phyloP scores from a whole-genome alignment of 2,113 vertebrate species.

The Paradoxurus hermaphroditus region DNA sequence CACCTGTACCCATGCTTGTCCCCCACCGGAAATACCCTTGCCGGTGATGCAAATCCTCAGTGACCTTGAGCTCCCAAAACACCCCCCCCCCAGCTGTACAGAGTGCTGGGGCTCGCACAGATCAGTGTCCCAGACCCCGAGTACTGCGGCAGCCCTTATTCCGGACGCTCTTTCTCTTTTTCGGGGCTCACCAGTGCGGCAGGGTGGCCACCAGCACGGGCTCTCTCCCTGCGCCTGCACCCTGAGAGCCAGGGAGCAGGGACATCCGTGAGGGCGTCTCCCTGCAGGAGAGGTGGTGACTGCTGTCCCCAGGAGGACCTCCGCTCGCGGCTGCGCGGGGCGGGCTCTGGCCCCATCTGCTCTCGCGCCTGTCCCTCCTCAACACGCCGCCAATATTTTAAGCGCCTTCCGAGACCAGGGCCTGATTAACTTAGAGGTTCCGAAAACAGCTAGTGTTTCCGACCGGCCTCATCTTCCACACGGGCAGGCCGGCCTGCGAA shows the following conservation, averaged over 20 bases:
- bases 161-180: no score
- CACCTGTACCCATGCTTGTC: no score
- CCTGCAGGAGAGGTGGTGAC: not conserved
- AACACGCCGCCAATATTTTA: constrained; percentile 59
- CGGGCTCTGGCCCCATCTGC: not conserved
- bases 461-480: constrained; percentile 51
- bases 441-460: constrained; percentile 70
- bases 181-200: not conserved
- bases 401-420: constrained; percentile 56
- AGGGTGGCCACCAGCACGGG: rapidly evolving
- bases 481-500: constrained; percentile 2
- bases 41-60: not conserved
- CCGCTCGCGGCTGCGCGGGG: not conserved
- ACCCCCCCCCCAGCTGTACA: not conserved
- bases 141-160: no score
- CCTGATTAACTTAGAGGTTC: constrained; percentile 73
- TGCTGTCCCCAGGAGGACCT: not conserved
- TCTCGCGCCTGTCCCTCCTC: not conserved
- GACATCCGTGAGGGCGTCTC: no score
- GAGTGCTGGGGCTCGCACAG: rapidly evolving
- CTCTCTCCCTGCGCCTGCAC: not conserved
- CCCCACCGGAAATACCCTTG: not conserved
- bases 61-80: not conserved
- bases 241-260: not conserved
- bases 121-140: not conserved